phyloP scores from a whole-genome alignment of 1,140 invertebrate species.

The Pseudomyrmex dendroicus region DNA sequence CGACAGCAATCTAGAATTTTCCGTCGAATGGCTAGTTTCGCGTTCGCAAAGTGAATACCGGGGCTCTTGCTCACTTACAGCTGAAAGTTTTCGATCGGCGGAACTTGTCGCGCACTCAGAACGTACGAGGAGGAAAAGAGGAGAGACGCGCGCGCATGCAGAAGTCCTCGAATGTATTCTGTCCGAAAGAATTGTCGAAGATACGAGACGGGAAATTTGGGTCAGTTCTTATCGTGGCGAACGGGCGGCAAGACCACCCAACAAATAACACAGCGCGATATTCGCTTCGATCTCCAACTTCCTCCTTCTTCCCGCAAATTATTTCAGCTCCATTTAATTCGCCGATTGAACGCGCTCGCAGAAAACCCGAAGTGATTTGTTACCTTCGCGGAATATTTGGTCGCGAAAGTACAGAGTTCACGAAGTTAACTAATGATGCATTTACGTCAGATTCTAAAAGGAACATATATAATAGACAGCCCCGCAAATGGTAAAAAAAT shows the following conservation, averaged over 20 bases:
- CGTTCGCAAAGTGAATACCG: slow-evolving; percentile 37
- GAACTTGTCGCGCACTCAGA: slow-evolving; percentile 28
- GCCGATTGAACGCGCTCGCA: slow-evolving; percentile 22
- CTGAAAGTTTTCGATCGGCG: slow-evolving; percentile 25
- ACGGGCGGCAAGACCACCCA: slow-evolving; percentile 48
- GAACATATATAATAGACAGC: no score
- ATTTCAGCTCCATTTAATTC: slow-evolving; percentile 64
- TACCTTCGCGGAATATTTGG: background rate
- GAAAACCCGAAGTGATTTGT: slow-evolving; percentile 23
- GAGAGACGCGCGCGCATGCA: background rate
- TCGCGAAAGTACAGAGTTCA: background rate
- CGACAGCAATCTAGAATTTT: slow-evolving; percentile 44
- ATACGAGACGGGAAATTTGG: slow-evolving; percentile 57
- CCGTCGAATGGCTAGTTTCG: slow-evolving; percentile 14
- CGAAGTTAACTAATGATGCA: slow-evolving; percentile 3
- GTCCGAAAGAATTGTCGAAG: slow-evolving; percentile 40
- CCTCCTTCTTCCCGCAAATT: slow-evolving; percentile 45
- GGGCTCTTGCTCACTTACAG: slow-evolving; percentile 6
- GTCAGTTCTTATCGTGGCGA: slow-evolving; percentile 63
- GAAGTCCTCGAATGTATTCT: slow-evolving; percentile 42
- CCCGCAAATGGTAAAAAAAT: no score
- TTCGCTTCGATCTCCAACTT: slow-evolving; percentile 31
- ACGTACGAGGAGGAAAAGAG: slow-evolving; percentile 30
- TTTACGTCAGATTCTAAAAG: background rate
- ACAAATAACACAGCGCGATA: slow-evolving; percentile 60